Evolutionary conservation across 2,888 invertebrate species (phyloP), one percentile per base, ranked within the genome.

Genomic region (Pycnomerus fuliginosus): DNA sequence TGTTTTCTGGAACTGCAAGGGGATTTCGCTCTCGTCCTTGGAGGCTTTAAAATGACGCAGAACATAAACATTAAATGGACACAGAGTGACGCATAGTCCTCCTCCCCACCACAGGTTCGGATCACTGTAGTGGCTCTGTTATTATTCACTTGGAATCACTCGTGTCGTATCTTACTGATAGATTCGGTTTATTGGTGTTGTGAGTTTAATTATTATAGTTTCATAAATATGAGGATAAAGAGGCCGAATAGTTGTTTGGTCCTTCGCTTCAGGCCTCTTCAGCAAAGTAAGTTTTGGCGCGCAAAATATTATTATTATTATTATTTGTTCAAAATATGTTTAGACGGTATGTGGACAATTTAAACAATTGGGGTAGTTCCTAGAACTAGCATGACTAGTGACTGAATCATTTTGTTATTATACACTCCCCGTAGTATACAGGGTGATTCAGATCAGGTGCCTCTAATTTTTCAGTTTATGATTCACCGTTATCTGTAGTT

Each of bases 211-310:
- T 22, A 22, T 42, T 24, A 30, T 14, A 17, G 39, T 2, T 24
- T 29, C 36, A 15, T 13, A 24, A 53, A 48, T 28, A 82, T 82
- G 82, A 78, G 82, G 74, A 77, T 82, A 65, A 83, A 80, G 74
- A 76, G 81, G 70, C 79, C 80, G 68, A 78, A 80, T 55, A 79
- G 80, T 58, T 82, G 81, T 68, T 74, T 83, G 57, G 78, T 82
- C 55, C 72, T 83, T 42, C 74, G 79, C 63, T 78, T 80, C 60
- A 76, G 78, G 67, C 80, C 82, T 12, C 62, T 78, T 48, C 75
- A 67, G 42, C 65, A 68, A 58, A 53, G 61, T 60, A 35, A 48
- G 52, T 47, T 39, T n/a, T n/a, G n/a, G n/a, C n/a, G n/a, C n/a
- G n/a, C n/a, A n/a, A n/a, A n/a, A n/a, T n/a, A n/a, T n/a, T n/a